phyloP scores from a whole-genome alignment of 2,113 vertebrate species.

The Puntigrus tetrazona region DNA sequence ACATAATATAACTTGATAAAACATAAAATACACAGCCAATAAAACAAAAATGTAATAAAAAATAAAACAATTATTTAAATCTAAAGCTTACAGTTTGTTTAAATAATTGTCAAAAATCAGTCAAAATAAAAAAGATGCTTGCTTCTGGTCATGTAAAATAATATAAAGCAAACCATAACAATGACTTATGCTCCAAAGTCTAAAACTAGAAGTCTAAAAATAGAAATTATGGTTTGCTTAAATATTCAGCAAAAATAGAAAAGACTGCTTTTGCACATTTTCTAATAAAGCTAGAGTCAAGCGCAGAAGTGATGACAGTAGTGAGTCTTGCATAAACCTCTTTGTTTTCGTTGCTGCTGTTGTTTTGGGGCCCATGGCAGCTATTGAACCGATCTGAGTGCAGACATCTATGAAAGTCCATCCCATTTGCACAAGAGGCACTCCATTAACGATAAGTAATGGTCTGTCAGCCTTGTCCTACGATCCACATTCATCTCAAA shows the following conservation, averaged over 20 bases:
- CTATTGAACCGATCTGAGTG: not conserved
- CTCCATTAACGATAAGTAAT: conserved; percentile 53
- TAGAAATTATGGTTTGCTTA: not conserved
- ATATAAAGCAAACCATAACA: not conserved
- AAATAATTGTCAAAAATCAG: too few species aligned
- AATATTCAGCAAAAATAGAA: not conserved
- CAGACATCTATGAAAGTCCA: conserved; percentile 1
- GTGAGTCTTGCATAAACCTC: not conserved
- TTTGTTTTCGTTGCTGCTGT: not conserved
- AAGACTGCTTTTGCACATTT: not conserved
- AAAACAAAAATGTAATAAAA: not conserved
- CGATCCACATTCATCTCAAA: conserved; percentile 32
- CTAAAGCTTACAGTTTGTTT: too few species aligned
- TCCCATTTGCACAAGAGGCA: conserved; percentile 6
- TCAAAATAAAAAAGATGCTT: too few species aligned
- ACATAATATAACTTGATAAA: not conserved
- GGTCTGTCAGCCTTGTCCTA: conserved; percentile 40
- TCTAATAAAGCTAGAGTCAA: not conserved
- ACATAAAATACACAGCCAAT: not conserved
- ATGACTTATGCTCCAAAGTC: not conserved
- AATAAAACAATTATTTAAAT: too few species aligned
- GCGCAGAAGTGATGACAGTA: not conserved
- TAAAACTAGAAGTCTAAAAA: not conserved
- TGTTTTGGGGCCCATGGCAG: not conserved
- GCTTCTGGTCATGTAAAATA: too few species aligned